Evolutionary conservation across 2,888 invertebrate genomes (phyloP).

Genomic region (Thymelicus acteon): DNA sequence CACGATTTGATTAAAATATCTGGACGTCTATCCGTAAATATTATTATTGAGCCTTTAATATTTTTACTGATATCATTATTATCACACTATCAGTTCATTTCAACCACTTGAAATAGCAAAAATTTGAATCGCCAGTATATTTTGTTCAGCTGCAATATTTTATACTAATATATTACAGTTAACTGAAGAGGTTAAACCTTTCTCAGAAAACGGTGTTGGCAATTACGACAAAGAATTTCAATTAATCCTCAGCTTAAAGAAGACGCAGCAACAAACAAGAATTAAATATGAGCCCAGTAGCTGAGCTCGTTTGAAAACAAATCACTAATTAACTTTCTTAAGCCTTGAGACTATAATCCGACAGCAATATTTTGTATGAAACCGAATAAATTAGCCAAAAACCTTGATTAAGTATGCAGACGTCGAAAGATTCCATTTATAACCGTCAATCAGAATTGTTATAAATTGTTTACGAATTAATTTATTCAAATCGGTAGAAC

Average conservation of each 20-base stretch:
- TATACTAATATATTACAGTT: too few species aligned
- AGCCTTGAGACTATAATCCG: slow-evolving; percentile 4
- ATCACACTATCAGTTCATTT: too few species aligned
- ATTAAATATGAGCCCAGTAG: slow-evolving; percentile 4
- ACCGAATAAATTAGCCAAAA: slow-evolving; percentile 13
- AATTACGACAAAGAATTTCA: not conserved
- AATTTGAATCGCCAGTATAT: too few species aligned
- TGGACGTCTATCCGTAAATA: too few species aligned
- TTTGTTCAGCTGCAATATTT: too few species aligned
- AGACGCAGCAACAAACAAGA: slow-evolving; percentile 2
- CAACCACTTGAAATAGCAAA: too few species aligned
- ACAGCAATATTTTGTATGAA: slow-evolving; percentile 2
- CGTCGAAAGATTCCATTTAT: not conserved
- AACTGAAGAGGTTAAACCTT: not conserved
- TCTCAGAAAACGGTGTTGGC: not conserved
- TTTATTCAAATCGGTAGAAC: not conserved
- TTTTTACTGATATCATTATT: too few species aligned
- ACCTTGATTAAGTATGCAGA: slow-evolving; percentile 9
- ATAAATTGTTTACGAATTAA: slow-evolving; percentile 1
- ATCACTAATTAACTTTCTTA: slow-evolving; percentile 9
- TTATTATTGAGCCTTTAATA: too few species aligned
- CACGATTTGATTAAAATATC: too few species aligned
- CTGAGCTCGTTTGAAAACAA: not conserved
- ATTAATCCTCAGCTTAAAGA: slow-evolving; percentile 3
- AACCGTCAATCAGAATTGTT: slow-evolving; percentile 3